phyloP scores from a whole-genome alignment of 2,113 vertebrate genomes.

The Sapajus apella region DNA sequence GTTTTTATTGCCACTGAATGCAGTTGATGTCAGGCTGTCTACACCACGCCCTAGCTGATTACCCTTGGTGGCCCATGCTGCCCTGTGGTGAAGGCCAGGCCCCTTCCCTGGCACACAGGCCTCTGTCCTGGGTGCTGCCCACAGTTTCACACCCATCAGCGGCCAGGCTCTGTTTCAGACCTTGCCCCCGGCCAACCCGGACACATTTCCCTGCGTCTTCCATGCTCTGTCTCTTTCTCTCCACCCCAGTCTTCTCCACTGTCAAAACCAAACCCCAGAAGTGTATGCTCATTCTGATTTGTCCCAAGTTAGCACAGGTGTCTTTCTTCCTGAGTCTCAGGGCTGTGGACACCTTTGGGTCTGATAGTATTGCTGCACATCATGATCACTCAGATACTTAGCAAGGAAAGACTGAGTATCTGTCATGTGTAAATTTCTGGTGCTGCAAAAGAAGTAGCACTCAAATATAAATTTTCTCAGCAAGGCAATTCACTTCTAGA shows the following conservation, averaged over 20 bases:
- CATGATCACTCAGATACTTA: not conserved
- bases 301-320: rapidly evolving
- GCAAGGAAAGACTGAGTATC: not conserved
- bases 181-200: rapidly evolving
- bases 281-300: rapidly evolving
- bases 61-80: rapidly evolving
- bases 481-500: too few species aligned
- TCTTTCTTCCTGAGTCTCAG: not conserved
- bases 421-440: too few species aligned
- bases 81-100: rapidly evolving
- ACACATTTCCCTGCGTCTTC: rapidly evolving
- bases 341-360: not conserved
- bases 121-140: rapidly evolving
- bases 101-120: not conserved
- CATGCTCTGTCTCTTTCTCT: rapidly evolving
- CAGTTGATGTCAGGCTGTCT: rapidly evolving
- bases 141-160: rapidly evolving
- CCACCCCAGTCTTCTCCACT: too few species aligned
- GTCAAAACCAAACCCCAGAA: too few species aligned
- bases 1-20: rapidly evolving
- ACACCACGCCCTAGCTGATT: rapidly evolving
- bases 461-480: too few species aligned
- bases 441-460: too few species aligned
- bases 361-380: not conserved
- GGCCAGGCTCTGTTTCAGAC: rapidly evolving